phyloP scores from a whole-genome alignment of 2,113 vertebrate species.

The Oncorhynchus nerka region DNA sequence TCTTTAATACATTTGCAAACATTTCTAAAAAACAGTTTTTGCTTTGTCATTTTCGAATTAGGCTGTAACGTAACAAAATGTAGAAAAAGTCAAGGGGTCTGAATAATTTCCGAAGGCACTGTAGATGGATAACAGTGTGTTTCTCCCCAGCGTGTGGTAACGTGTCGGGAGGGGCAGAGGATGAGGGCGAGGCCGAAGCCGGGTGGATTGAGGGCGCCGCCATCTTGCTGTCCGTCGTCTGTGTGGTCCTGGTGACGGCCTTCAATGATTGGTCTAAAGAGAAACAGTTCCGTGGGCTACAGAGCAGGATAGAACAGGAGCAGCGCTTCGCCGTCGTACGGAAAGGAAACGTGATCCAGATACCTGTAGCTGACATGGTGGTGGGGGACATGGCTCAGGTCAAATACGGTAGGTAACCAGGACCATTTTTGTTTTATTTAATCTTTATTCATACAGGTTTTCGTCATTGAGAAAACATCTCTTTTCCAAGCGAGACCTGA shows the following conservation, averaged over 20 bases:
- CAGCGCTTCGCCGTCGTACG: slow-evolving; percentile 81
- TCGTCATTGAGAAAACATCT: too few relatives aligned
- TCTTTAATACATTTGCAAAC: too few relatives aligned
- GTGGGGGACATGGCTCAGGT: slow-evolving; percentile 90
- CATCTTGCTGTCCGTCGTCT: slow-evolving; percentile 90
- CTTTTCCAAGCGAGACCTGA: too few relatives aligned
- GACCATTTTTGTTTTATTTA: too few relatives aligned
- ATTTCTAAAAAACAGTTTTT: too few relatives aligned
- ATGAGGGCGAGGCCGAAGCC: slow-evolving; percentile 83
- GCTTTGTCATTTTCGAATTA: too few relatives aligned
- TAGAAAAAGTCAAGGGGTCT: too few relatives aligned
- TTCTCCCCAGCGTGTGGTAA: slow-evolving; percentile 77
- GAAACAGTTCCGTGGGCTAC: slow-evolving; percentile 91
- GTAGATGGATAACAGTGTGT: not conserved
- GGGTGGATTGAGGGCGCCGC: slow-evolving; percentile 93
- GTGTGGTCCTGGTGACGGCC: slow-evolving; percentile 90
- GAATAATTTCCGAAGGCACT: not conserved
- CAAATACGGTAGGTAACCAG: slow-evolving; percentile 82
- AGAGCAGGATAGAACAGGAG: slow-evolving; percentile 91
- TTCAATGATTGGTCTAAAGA: slow-evolving; percentile 97
- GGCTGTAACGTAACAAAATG: too few relatives aligned
- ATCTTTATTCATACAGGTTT: too few relatives aligned
- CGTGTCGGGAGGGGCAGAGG: slow-evolving; percentile 71
- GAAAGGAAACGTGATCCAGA: slow-evolving; percentile 85
- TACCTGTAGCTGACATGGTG: slow-evolving; percentile 88